Evolutionary conservation across 2,113 vertebrate species (phyloP), one percentile per base, ranked within the genome.

Genomic region (Cyanoderma ruficeps): DNA sequence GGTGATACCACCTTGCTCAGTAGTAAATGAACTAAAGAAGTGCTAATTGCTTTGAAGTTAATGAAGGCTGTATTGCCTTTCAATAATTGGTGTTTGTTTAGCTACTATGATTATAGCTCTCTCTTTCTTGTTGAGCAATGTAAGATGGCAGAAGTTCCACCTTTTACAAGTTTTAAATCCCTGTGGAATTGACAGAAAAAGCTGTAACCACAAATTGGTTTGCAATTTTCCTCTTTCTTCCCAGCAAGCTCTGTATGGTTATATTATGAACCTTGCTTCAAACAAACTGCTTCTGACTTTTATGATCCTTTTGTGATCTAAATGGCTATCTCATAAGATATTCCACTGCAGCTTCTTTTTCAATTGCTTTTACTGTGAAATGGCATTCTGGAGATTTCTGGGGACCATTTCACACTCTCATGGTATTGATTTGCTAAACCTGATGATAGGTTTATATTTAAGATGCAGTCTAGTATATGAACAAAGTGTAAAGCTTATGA

Each of bases 221-320:
- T 97, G 97, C 97, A 97, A 98, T 98, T 98, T 98, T 98, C 97
- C 85, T 95, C 94, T 97, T 97, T 97, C 90, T 98, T 97, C 72
- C 92, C 92, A 95, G 97, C 93, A 94, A 97, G 94, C 96, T 94
- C 95, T 96, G 88, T 95, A 97, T 96, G 95, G 97, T 98, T 98
- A 97, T 98, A 98, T 97, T 97, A 98, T 92, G 96, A 98, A 97
- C 97, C 96, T 95, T 97, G 96, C 96, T 97, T 98, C 97, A 98
- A 96, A 97, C 96, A 98, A 98, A 98, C 97, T 97, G 93, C 96
- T 98, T 98, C 97, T 98, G 97, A 98, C 97, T 98, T 98, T 98
- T 98, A 98, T 97, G 96, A 97, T 97, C 97, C 97, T 98, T 98
- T 97, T 98, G 97, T 97, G 97, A 98, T 98, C 97, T 98, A 98